Conservation (phyloP, 2,888 invertebrate species). For the Pseudolycoriella hygida region DNA sequence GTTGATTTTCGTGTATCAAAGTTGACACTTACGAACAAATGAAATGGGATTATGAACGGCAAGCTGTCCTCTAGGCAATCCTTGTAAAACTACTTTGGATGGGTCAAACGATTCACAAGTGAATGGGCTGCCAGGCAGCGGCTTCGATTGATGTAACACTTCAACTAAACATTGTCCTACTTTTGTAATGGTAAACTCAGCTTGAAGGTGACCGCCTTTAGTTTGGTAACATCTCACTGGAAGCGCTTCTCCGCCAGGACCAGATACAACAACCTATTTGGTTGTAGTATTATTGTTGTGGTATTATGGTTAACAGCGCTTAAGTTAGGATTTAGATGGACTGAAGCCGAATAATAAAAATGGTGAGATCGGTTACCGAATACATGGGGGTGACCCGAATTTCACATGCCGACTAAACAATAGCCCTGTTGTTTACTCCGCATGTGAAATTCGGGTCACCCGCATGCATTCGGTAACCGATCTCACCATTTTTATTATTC, state of each 20-base stretch:
- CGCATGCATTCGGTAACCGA: too few species aligned
- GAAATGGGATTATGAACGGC: slow-evolving; percentile 68
- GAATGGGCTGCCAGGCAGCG: slow-evolving; percentile 85
- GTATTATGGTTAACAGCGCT: too few species aligned
- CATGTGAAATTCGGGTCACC: too few species aligned
- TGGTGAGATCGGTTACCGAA: too few species aligned
- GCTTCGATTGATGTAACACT: slow-evolving; percentile 76
- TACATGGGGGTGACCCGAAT: too few species aligned
- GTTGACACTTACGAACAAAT: slow-evolving; percentile 46
- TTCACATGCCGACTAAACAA: too few species aligned
- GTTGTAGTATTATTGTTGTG: too few species aligned
- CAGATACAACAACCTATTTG: slow-evolving; percentile 75
- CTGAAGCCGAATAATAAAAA: too few species aligned
- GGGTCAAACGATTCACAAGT: slow-evolving; percentile 85
- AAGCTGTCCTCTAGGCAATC: slow-evolving; percentile 55
- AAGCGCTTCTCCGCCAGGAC: slow-evolving; percentile 59
- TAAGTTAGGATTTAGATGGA: too few species aligned
- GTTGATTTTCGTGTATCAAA: not conserved
- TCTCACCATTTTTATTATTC: too few species aligned
- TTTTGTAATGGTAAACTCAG: slow-evolving; percentile 77
- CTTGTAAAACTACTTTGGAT: slow-evolving; percentile 59
- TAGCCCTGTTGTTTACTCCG: too few species aligned
- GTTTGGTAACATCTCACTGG: slow-evolving; percentile 91
- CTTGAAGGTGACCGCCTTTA: slow-evolving; percentile 84
- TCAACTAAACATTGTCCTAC: slow-evolving; percentile 53